phyloP scores from a whole-genome alignment of 23 tunicate species.

The Halocynthia roretzi region DNA sequence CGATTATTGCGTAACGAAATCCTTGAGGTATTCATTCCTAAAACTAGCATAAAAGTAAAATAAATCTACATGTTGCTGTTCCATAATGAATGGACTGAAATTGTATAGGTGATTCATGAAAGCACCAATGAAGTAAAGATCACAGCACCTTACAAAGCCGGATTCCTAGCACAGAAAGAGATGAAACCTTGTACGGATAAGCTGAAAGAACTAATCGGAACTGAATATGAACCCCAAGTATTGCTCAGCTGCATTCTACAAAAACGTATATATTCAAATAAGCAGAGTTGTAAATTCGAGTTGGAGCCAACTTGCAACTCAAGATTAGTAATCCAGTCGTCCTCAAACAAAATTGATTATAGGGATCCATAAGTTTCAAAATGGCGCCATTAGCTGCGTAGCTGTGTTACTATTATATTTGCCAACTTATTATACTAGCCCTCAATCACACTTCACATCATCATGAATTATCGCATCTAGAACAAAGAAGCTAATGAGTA shows the following conservation, averaged over 20 bases:
- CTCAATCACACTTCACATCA: no score
- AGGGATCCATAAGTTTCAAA: no score
- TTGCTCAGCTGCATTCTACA: conserved; percentile 1
- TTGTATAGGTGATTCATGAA: conserved; percentile 2
- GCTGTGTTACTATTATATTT: background rate
- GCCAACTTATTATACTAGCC: no score
- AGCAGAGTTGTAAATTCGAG: background rate
- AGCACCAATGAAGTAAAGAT: conserved; percentile 11
- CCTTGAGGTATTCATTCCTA: no score
- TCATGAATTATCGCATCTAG: no score
- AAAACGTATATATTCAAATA: background rate
- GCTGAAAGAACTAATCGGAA: conserved; percentile 13
- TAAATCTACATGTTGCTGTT: no score
- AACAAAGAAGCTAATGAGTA: no score
- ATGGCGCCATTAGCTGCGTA: background rate
- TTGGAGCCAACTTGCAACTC: no score
- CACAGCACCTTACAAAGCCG: conserved; percentile 35
- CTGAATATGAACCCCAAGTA: conserved; percentile 11
- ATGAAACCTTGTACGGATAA: conserved; percentile 18
- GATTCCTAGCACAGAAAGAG: conserved; percentile 57
- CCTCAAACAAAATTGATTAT: no score
- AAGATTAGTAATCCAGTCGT: background rate
- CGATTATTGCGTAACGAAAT: no score
- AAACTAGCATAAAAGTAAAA: no score
- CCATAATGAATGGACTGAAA: background rate